A percentile compares a stretch with the other conserved stretches of the same genome.
These are phyloP conservation scores for Poecilia latipinna DNA, from an alignment of 2,113 vertebrate genomes.

Conservation along the genomic window DNA sequence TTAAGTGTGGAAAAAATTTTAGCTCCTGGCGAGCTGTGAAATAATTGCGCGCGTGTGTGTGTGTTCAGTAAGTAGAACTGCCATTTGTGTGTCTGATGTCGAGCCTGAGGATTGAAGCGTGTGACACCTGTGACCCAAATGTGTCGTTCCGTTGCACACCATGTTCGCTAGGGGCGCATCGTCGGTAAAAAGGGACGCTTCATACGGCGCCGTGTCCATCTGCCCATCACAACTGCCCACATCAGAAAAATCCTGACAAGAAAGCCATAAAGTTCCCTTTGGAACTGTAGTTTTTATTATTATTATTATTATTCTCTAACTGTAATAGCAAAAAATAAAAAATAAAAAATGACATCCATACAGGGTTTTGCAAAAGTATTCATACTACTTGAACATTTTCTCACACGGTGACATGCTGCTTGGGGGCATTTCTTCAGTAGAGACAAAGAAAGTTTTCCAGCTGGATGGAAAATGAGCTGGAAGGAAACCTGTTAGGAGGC, in stretches of 20 bases:
- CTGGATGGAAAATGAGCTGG: no score
- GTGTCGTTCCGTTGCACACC: conserved; percentile 47
- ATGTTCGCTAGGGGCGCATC: conserved; percentile 16
- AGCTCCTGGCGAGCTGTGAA: conserved; percentile 53
- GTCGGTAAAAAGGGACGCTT: conserved; percentile 44
- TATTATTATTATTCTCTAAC: background rate
- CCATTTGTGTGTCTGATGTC: conserved; percentile 30
- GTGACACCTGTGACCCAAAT: conserved; percentile 46
- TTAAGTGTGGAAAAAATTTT: conserved; percentile 63
- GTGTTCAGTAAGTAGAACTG: conserved; percentile 64
- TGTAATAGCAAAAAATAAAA: background rate
- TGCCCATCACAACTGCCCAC: background rate
- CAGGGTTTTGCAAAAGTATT: background rate
- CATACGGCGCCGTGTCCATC: conserved; percentile 46
- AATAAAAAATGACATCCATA: background rate
- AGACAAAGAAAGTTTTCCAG: no score
- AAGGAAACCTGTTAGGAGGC: no score
- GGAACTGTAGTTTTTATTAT: background rate
- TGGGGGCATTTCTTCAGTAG: background rate
- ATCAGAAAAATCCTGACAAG: background rate
- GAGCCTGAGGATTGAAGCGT: conserved; percentile 56
- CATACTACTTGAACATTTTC: background rate
- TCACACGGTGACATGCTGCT: background rate
- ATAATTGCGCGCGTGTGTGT: conserved; percentile 21
- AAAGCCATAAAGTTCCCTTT: background rate